phyloP scores from a whole-genome alignment of 1,140 invertebrate genomes.

The Ptiloglossa arizonensis region DNA sequence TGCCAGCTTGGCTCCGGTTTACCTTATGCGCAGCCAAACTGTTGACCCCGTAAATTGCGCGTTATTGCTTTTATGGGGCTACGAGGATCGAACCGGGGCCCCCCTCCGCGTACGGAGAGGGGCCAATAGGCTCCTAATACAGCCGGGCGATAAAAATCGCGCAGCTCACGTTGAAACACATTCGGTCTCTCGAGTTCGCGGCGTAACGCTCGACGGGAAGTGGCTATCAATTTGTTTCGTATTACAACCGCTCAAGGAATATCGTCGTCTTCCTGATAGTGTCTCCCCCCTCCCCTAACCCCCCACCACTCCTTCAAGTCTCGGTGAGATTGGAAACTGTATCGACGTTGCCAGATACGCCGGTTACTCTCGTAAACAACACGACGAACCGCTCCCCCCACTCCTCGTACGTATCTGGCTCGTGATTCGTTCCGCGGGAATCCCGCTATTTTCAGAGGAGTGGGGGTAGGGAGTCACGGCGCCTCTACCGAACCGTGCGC shows the following conservation, averaged over 20 bases:
- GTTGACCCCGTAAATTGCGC: slow-evolving; percentile 61
- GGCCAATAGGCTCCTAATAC: slow-evolving; percentile 57
- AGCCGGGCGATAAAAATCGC: slow-evolving; percentile 55
- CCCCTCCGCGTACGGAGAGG: too few relatives aligned
- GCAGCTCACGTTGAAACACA: slow-evolving; percentile 14
- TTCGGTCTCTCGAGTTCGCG: not conserved
- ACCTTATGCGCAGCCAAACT: slow-evolving; percentile 56
- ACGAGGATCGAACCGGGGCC: slow-evolving; percentile 7
- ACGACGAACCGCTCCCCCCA: too few relatives aligned
- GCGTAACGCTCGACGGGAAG: not conserved
- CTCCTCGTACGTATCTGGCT: too few relatives aligned
- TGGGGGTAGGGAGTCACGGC: too few relatives aligned
- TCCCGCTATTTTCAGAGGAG: too few relatives aligned
- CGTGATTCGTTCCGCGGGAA: too few relatives aligned
- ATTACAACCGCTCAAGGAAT: slow-evolving; percentile 26
- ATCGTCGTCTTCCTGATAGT: slow-evolving; percentile 1
- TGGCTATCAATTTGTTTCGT: slow-evolving; percentile 46
- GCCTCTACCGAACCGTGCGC: too few relatives aligned
- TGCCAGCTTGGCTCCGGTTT: slow-evolving; percentile 56
- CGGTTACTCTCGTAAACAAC: too few relatives aligned
- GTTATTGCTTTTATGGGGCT: slow-evolving; percentile 62
- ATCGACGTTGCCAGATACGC: not conserved
- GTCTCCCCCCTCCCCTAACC: too few relatives aligned
- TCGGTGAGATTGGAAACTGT: slow-evolving; percentile 12
- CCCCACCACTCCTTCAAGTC: too few relatives aligned